A percentile compares a stretch with the other conserved stretches of the same genome.
Evolutionary conservation across 2,113 vertebrate genomes (phyloP).

Genomic region (Sinosuthora webbiana): DNA sequence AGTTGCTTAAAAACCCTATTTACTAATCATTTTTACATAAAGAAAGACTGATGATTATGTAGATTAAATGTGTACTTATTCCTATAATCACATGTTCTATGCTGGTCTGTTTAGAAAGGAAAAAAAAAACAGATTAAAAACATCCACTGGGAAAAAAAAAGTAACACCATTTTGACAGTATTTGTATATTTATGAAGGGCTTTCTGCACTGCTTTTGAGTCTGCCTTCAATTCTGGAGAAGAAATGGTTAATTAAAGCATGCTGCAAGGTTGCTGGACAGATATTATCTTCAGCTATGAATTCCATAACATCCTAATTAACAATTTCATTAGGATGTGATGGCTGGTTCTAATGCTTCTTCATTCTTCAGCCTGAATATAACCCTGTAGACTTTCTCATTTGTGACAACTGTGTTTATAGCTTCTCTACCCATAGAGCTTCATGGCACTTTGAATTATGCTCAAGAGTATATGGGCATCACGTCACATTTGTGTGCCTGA

Average conservation of each 20-base stretch:
- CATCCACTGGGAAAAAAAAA: neutral
- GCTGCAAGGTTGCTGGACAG: constrained; percentile 36
- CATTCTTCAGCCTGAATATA: constrained; percentile 69
- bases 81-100: constrained; percentile 61
- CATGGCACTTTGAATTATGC: constrained; percentile 88
- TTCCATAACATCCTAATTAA: constrained; percentile 76
- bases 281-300: constrained; percentile 59
- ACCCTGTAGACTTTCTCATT: constrained; percentile 79
- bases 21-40: constrained; percentile 82
- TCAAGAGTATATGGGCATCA: constrained; percentile 89
- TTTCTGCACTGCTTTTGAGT: neutral
- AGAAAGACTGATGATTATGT: constrained; percentile 79
- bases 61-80: constrained; percentile 79
- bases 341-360: constrained; percentile 67
- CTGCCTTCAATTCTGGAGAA: neutral
- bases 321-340: constrained; percentile 73
- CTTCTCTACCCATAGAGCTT: constrained; percentile 83
- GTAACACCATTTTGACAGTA: neutral
- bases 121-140: neutral
- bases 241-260: constrained; percentile 66
- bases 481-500: constrained; percentile 86
- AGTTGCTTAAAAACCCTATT: constrained; percentile 80
- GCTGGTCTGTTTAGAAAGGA: constrained; percentile 13
- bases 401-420: constrained; percentile 88
- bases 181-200: neutral